Conservation (phyloP, 2,797 vertebrate species). For the Rhinogobio ventralis region DNA sequence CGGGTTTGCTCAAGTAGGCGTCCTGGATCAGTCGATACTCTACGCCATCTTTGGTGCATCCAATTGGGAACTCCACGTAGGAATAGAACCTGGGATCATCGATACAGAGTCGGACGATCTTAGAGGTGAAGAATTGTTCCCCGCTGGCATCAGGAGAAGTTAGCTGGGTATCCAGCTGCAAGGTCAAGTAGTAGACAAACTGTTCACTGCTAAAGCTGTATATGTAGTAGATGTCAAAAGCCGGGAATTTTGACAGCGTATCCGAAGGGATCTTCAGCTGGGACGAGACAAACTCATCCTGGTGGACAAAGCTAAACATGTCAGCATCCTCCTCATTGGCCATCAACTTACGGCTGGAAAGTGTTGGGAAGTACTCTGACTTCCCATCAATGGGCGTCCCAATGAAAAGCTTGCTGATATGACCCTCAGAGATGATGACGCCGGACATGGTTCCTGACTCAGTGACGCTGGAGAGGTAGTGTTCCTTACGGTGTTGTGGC, state of each 20-base stretch:
- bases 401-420: slow-evolving; percentile 92
- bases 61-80: slow-evolving; percentile 97
- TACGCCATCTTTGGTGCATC: slow-evolving; percentile 93
- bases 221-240: slow-evolving; percentile 98
- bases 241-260: slow-evolving; percentile 95
- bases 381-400: slow-evolving; percentile 97
- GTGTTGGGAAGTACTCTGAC: slow-evolving; percentile 96
- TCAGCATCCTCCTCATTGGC: slow-evolving; percentile 95
- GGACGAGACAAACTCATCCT: slow-evolving; percentile 98
- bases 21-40: slow-evolving; percentile 98
- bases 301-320: slow-evolving; percentile 99
- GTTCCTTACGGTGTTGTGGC: slow-evolving; percentile 98
- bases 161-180: slow-evolving; percentile 96
- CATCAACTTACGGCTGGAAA: slow-evolving; percentile 97
- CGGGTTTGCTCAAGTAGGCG: slow-evolving; percentile 91
- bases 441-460: slow-evolving; percentile 98
- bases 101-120: slow-evolving; percentile 96
- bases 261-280: slow-evolving; percentile 99
- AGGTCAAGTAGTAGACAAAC: slow-evolving; percentile 97
- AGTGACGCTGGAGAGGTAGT: slow-evolving; percentile 95
- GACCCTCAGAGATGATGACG: slow-evolving; percentile 89
- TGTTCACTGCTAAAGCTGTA: slow-evolving; percentile 98
- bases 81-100: slow-evolving; percentile 99
- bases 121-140: slow-evolving; percentile 98
- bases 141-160: slow-evolving; percentile 94